Evolutionary conservation across 2,888 invertebrate genomes (phyloP), one percentile per base, ranked within the genome.

Genomic region (Pheosia gnoma): DNA sequence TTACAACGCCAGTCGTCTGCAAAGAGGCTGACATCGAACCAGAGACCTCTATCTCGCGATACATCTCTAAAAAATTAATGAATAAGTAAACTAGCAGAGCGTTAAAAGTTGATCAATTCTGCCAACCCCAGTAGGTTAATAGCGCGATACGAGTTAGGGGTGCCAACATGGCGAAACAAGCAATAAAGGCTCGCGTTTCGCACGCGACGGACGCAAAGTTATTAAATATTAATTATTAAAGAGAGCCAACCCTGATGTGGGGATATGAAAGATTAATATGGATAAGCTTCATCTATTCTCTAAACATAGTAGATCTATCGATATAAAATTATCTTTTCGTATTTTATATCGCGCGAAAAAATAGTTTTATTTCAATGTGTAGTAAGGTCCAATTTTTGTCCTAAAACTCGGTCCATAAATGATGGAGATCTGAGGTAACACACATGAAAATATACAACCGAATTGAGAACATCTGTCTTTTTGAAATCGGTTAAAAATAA

Each of bases 141-240:
- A 45, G 43, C 56, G 43, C 36, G 55, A 39, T 37, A 4, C 57
- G 47, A 54, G 57, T 52, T 45, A 55, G 43, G 45, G 39, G 13
- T 43, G 54, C 45, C 9, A 54, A 38, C 8, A 38, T 36, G 55
- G 36, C 58, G 58, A 61, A 68, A 57, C 57, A 59, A 60, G 57
- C 52, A 9, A 57, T 67, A 72, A 72, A 67, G 57, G 66, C 9
- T 74, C 65, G 75, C 80, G 74, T 79, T 78, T 63, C 65, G 75
- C 80, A 81, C 82, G 83, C 82, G 73, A 81, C 66, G 59, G 73
- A 81, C 66, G 59, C 57, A 57, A 8, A 13, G 57, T 57, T 74
- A 77, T 80, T 73, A 77, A 79, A 78, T 79, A 83, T 83, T 80
- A 80, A 81, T 76, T 57, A 74, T 75, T 77, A 72, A 75, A 62